phyloP scores from a whole-genome alignment of 2,888 invertebrate species.

The Odontocolon sp. region DNA sequence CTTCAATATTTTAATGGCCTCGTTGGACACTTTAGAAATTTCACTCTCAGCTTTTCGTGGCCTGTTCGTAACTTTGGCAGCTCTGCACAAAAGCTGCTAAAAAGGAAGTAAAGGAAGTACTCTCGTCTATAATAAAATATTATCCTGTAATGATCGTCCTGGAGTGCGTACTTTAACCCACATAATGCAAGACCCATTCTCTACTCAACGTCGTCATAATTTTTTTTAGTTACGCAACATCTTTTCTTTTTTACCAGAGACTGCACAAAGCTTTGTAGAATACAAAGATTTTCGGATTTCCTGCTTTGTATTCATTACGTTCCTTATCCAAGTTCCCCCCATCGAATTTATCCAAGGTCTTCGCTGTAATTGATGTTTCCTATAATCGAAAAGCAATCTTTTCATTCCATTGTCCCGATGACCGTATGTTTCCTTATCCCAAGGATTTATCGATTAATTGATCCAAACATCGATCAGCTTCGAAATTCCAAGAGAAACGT shows the following conservation, averaged over 20 bases:
- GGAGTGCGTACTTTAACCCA: background rate
- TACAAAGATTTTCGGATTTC: background rate
- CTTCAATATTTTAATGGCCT: too few species aligned
- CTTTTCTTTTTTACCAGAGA: background rate
- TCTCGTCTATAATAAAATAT: conserved; percentile 26
- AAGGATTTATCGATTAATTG: background rate
- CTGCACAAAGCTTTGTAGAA: background rate
- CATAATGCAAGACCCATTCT: background rate
- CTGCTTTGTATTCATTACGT: background rate
- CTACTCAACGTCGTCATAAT: background rate
- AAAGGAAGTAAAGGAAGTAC: too few species aligned
- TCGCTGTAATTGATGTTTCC: background rate
- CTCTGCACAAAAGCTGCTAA: too few species aligned
- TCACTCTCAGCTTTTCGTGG: too few species aligned
- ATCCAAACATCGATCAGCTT: background rate
- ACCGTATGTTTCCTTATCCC: background rate
- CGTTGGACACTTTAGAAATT: too few species aligned
- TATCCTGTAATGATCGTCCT: conserved; percentile 14
- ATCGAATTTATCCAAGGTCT: background rate
- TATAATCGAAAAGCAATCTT: background rate
- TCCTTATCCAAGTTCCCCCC: conserved; percentile 2
- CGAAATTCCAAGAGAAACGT: background rate
- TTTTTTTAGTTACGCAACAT: background rate
- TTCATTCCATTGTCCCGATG: background rate
- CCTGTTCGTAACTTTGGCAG: too few species aligned